Percentiles rank a stretch among this genome's conserved stretches.
Evolutionary conservation across 2,888 invertebrate genomes (phyloP).

Genomic region (Eupeodes luniger): DNA sequence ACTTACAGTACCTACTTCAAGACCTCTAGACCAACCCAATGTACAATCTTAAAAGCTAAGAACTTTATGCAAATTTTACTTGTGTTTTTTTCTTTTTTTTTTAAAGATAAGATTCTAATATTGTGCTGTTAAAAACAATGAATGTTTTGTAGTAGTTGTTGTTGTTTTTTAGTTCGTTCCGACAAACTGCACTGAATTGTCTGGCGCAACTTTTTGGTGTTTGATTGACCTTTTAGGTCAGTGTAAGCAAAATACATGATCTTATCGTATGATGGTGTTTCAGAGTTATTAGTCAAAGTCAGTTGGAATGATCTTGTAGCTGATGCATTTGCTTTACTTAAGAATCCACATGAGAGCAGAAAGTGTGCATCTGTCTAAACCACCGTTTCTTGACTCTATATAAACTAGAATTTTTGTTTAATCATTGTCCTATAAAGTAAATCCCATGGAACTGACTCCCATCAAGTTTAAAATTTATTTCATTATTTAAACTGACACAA

Average conservation of each 20-base stretch:
- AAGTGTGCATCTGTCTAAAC: not conserved
- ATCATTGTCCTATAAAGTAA: no score
- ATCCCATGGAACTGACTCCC: no score
- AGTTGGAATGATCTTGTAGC: not conserved
- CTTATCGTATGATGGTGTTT: slow-evolving; percentile 19
- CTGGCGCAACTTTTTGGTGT: slow-evolving; percentile 63
- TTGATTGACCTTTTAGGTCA: slow-evolving; percentile 66
- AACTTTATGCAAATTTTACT: slow-evolving; percentile 68
- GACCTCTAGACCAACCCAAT: not conserved
- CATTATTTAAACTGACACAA: no score
- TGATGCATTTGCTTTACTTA: not conserved
- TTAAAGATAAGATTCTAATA: slow-evolving; percentile 56
- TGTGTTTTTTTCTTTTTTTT: not conserved
- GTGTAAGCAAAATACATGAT: not conserved
- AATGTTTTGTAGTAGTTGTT: slow-evolving; percentile 55
- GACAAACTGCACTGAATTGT: slow-evolving; percentile 63
- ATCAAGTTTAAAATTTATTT: no score
- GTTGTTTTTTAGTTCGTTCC: slow-evolving; percentile 31
- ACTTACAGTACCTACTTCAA: not conserved
- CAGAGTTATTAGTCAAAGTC: slow-evolving; percentile 35
- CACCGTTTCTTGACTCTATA: no score
- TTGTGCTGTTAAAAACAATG: slow-evolving; percentile 49
- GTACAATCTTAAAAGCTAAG: slow-evolving; percentile 36
- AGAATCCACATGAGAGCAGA: not conserved
- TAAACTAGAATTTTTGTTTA: no score